Evolutionary conservation across 2,797 vertebrate species (phyloP), one percentile per base, ranked within the genome.

Genomic region (Labroides dimidiatus): DNA sequence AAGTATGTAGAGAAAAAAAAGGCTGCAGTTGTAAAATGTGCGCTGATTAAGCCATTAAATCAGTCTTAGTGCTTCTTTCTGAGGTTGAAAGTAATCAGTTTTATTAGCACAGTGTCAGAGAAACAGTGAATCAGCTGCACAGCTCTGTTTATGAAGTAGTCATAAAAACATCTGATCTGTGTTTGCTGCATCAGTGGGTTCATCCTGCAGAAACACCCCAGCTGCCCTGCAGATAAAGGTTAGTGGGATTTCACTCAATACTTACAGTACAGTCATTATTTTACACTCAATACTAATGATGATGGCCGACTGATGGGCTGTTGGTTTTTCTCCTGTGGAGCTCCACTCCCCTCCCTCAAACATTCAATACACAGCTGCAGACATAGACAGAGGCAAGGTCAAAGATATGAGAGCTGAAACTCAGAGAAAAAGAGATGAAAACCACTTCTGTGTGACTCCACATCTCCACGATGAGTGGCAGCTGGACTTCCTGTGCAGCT

Each of bases 181-280:
- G 72, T 79, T 69, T 64, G 49, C 53, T 73, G 72, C 72, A 76
- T 87, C 68, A 81, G 71, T 59, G 60, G 48, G 23, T 42, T 64
- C 57, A 60, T 8, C 64, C 49, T 23, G 43, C 27, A 61, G 63
- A 65, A 39, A 60, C 60, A 50, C 39, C 45, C 50, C 64, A 52
- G 24, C 72, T 84, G 80, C 84, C 90, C 85, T 36, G 24, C 44
- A 87, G 83, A 72, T 66, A 84, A 80, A 88, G 86, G 87, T 87
- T 87, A 86, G 73, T 77, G 58, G 75, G 50, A 19, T 75, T 84
- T 81, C 75, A 82, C 62, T 89, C 87, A 69, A 87, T 89, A 81
- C 47, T 64, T 86, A 80, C 82, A 86, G 78, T 85, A 41, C 45
- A 83, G 75, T 81, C 85, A 78, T 88, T 90, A 77, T 76, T 82